phyloP scores from a whole-genome alignment of 2,888 invertebrate species.

The Alentia gelatinosa region DNA sequence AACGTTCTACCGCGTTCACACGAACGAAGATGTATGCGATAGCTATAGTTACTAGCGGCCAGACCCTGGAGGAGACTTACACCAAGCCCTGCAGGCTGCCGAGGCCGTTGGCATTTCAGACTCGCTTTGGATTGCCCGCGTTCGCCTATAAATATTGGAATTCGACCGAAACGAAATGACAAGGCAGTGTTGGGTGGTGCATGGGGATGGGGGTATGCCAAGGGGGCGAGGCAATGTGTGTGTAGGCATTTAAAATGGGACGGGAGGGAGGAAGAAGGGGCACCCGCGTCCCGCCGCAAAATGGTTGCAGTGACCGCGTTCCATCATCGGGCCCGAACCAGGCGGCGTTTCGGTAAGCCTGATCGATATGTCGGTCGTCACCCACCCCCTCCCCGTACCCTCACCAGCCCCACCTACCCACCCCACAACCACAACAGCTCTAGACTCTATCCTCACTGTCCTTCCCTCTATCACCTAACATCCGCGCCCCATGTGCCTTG shows the following conservation, averaged over 20 bases:
- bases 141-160: not conserved
- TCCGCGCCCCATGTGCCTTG: too few species aligned
- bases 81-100: not conserved
- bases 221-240: not conserved
- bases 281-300: not conserved
- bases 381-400: too few species aligned
- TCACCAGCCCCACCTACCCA: too few species aligned
- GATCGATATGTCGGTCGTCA: too few species aligned
- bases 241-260: not conserved
- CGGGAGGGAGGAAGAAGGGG: not conserved
- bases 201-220: not conserved
- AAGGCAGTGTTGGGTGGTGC: not conserved
- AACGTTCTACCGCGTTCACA: too few species aligned
- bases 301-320: too few species aligned
- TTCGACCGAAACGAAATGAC: not conserved
- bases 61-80: too few species aligned
- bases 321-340: too few species aligned
- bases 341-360: too few species aligned
- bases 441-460: too few species aligned
- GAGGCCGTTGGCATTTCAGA: not conserved
- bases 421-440: too few species aligned
- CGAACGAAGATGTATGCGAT: not conserved
- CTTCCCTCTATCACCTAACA: too few species aligned
- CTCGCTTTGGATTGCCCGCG: not conserved
- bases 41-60: not conserved